phyloP scores from a whole-genome alignment of 1,140 invertebrate species.

The Metaphire vulgaris region DNA sequence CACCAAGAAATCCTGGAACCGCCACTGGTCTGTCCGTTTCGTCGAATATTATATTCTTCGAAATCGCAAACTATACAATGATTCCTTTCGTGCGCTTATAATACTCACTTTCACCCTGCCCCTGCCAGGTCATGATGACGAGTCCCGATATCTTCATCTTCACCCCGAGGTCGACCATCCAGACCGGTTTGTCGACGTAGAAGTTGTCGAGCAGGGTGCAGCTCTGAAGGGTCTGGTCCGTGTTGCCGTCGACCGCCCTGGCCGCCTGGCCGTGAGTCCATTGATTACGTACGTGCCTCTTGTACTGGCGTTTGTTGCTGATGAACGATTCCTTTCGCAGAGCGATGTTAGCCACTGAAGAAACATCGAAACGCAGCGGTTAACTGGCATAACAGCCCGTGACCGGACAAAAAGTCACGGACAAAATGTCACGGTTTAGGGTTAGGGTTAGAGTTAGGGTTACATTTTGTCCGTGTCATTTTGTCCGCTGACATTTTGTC shows the following conservation, averaged over 20 bases:
- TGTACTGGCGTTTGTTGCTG: slow-evolving; percentile 56
- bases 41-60: too few relatives aligned
- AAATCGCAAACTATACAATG: too few relatives aligned
- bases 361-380: too few relatives aligned
- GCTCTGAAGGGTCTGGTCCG: slow-evolving; percentile 48
- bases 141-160: slow-evolving; percentile 52
- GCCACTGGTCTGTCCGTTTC: too few relatives aligned
- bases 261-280: slow-evolving; percentile 49
- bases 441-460: too few relatives aligned
- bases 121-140: slow-evolving; percentile 56
- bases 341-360: slow-evolving; percentile 56
- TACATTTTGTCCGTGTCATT: too few relatives aligned
- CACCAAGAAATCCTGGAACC: too few relatives aligned
- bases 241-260: slow-evolving; percentile 54
- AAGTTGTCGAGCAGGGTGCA: slow-evolving; percentile 59
- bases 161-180: slow-evolving; percentile 57
- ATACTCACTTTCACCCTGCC: slow-evolving; percentile 55
- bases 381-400: slow-evolving; percentile 41
- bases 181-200: slow-evolving; percentile 56
- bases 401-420: too few relatives aligned
- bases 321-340: slow-evolving; percentile 56
- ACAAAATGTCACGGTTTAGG: too few relatives aligned
- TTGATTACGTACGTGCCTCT: slow-evolving; percentile 43
- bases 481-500: too few relatives aligned
- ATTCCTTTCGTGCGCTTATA: too few relatives aligned